Percentiles rank a stretch among this genome's conserved stretches.
Evolutionary conservation across 2,797 vertebrate species (phyloP).

Genomic region (Gallinago solitaria): DNA sequence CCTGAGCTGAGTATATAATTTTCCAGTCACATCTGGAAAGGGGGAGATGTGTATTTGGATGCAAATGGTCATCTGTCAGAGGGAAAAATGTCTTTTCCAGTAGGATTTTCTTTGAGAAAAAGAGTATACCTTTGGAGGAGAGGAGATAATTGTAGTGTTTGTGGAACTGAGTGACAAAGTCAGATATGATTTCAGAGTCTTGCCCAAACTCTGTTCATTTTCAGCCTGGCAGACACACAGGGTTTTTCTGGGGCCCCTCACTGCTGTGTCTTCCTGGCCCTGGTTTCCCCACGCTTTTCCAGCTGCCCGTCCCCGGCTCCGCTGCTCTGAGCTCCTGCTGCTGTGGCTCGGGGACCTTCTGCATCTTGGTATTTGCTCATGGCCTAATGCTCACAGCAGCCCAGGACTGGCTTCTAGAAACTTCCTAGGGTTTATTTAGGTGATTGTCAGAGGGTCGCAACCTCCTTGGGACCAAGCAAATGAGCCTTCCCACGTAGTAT

Average conservation of each 20-base stretch:
- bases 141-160: background rate
- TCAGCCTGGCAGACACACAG: background rate
- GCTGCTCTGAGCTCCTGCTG: background rate
- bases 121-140: background rate
- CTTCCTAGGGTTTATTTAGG: accelerated
- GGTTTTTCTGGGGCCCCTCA: background rate
- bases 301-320: background rate
- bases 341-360: background rate
- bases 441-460: background rate
- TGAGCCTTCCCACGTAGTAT: background rate
- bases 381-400: accelerated
- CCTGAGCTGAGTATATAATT: background rate
- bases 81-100: background rate
- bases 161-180: background rate
- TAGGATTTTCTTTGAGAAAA: background rate
- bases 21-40: conserved; percentile 3
- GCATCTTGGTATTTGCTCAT: background rate
- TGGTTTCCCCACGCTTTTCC: accelerated
- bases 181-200: background rate
- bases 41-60: background rate
- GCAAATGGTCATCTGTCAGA: background rate
- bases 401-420: background rate
- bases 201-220: background rate
- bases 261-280: background rate
- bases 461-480: background rate